Evolutionary conservation across 2,888 invertebrate species (phyloP).

Genomic region (Meteorus cinctellus): DNA sequence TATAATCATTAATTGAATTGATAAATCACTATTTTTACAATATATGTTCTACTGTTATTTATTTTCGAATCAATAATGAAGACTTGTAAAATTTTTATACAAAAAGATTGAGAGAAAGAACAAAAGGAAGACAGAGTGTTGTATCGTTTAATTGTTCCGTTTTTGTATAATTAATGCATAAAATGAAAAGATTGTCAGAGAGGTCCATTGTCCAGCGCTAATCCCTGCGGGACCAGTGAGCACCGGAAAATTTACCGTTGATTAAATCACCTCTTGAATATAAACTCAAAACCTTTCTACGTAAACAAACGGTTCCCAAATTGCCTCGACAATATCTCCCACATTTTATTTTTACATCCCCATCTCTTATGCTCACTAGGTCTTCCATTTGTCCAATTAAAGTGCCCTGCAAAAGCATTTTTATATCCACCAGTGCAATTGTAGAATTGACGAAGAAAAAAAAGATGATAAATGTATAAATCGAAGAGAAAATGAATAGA

Average conservation of each 20-base stretch:
- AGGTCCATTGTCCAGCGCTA: background rate
- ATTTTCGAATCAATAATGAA: background rate
- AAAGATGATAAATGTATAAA: background rate
- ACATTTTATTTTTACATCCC: constrained; percentile 1
- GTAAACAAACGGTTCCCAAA: constrained; percentile 13
- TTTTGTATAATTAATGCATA: background rate
- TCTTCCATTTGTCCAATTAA: constrained; percentile 15
- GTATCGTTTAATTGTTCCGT: background rate
- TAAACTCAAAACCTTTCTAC: constrained; percentile 14
- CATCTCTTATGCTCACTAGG: background rate
- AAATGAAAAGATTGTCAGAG: background rate
- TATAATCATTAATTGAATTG: background rate
- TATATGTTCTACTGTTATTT: too few species aligned
- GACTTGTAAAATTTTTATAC: background rate
- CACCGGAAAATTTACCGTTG: constrained; percentile 14
- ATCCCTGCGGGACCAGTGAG: background rate
- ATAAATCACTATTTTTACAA: background rate
- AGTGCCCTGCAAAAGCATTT: constrained; percentile 15
- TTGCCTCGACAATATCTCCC: constrained; percentile 9
- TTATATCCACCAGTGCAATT: constrained; percentile 15
- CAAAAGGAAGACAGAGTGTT: background rate
- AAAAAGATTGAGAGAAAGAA: background rate
- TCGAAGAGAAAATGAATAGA: constrained; percentile 3
- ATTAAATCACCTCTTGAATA: constrained; percentile 12
- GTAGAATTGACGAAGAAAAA: background rate